Evolutionary conservation across 2,113 vertebrate species (phyloP).

Genomic region (Coregonus clupeaformis): DNA sequence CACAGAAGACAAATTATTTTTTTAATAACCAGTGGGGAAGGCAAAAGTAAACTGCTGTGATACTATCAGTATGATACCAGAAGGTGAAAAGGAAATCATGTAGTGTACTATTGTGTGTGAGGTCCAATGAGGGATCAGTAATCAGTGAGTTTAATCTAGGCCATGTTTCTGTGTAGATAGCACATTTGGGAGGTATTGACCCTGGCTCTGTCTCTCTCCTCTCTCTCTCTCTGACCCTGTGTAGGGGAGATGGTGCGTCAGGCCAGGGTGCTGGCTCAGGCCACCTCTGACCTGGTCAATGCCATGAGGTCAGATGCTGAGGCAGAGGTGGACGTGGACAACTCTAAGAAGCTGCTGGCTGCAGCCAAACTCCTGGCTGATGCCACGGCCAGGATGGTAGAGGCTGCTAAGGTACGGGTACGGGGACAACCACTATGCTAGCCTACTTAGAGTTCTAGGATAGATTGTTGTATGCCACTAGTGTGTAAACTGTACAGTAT

Average conservation of each 20-base stretch:
- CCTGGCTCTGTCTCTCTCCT: background rate
- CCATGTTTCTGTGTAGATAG: background rate
- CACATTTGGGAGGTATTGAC: background rate
- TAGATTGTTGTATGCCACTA: background rate
- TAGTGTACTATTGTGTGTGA: background rate
- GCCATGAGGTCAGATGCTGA: constrained; percentile 97
- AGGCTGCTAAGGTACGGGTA: constrained; percentile 93
- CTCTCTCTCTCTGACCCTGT: constrained; percentile 10
- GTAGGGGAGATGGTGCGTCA: constrained; percentile 97
- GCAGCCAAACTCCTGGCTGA: constrained; percentile 96
- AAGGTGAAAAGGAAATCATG: background rate
- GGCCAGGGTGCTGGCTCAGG: constrained; percentile 95
- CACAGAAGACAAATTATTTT: background rate
- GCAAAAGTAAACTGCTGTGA: too few species aligned
- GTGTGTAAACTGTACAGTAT: background rate
- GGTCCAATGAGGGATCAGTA: background rate
- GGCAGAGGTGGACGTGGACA: constrained; percentile 95
- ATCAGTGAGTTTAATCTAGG: background rate
- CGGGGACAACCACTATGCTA: background rate
- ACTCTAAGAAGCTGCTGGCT: constrained; percentile 96
- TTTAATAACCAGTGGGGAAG: background rate
- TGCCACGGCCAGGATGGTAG: constrained; percentile 97
- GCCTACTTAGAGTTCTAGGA: background rate
- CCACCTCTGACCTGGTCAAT: constrained; percentile 94
- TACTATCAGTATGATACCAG: background rate